Evolutionary conservation across 2,113 vertebrate species (phyloP).

Genomic region (Sus scrofa): DNA sequence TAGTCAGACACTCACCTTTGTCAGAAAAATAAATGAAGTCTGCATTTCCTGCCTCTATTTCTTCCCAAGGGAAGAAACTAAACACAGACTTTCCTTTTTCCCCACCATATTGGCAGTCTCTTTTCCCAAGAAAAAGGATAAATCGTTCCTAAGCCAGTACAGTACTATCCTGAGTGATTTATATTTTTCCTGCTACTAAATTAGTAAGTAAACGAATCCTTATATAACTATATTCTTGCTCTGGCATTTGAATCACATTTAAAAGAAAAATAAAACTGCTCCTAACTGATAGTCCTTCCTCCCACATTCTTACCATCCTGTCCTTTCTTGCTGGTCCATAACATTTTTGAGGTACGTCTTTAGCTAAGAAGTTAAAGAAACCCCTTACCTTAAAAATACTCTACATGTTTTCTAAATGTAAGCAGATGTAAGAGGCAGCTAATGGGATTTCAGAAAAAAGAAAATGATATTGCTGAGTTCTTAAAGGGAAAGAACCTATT

Average conservation of each 20-base stretch:
- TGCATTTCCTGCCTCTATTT: not conserved
- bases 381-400: not conserved
- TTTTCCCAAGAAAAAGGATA: not conserved
- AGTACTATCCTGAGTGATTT: not conserved
- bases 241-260: not conserved
- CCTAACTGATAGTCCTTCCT: not conserved
- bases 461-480: not conserved
- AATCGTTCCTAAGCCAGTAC: not conserved
- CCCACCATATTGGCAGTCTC: not conserved
- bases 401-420: not conserved
- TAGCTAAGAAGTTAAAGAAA: not conserved
- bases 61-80: not conserved
- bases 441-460: not conserved
- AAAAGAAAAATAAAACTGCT: constrained; percentile 35
- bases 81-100: not conserved
- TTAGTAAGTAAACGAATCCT: not conserved
- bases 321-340: not conserved
- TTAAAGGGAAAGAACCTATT: not conserved
- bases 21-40: not conserved
- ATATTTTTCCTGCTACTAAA: not conserved
- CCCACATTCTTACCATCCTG: not conserved
- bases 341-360: constrained; percentile 26
- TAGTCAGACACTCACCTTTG: not conserved
- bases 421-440: not conserved
- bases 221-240: not conserved